Conservation (phyloP, 2,888 invertebrate genomes). For the Crioceris asparagi region DNA sequence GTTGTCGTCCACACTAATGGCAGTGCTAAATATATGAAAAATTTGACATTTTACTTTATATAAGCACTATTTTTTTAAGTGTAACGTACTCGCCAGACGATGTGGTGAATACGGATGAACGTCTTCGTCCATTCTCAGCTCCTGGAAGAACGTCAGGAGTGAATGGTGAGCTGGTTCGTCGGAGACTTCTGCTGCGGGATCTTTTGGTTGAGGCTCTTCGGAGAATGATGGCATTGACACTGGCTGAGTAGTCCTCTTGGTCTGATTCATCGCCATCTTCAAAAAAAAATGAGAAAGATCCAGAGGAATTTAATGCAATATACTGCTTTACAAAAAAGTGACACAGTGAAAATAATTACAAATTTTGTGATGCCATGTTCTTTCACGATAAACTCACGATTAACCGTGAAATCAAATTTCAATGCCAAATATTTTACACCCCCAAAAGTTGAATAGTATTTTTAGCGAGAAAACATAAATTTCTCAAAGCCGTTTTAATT, state of each 20-base stretch:
- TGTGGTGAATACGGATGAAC: slow-evolving; percentile 70
- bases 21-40: slow-evolving; percentile 45
- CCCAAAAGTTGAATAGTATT: no score
- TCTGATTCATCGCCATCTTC: slow-evolving; percentile 46
- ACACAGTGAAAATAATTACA: no score
- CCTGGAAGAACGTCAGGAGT: slow-evolving; percentile 36
- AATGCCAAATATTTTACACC: no score
- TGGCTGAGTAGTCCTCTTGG: slow-evolving; percentile 78
- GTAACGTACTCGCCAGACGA: slow-evolving; percentile 73
- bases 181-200: slow-evolving; percentile 52
- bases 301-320: not conserved
- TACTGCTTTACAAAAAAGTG: no score
- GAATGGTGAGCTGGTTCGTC: slow-evolving; percentile 52
- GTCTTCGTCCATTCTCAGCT: slow-evolving; percentile 41
- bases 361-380: no score
- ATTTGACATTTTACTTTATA: slow-evolving; percentile 2
- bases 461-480: no score
- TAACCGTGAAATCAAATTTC: no score
- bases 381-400: no score
- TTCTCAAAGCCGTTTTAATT: no score
- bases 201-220: slow-evolving; percentile 64
- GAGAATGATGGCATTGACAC: slow-evolving; percentile 74
- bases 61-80: no score
- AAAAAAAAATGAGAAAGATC: no score
- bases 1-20: slow-evolving; percentile 66